phyloP scores from a whole-genome alignment of 2,888 invertebrate species.

The Leucophora obtusa region DNA sequence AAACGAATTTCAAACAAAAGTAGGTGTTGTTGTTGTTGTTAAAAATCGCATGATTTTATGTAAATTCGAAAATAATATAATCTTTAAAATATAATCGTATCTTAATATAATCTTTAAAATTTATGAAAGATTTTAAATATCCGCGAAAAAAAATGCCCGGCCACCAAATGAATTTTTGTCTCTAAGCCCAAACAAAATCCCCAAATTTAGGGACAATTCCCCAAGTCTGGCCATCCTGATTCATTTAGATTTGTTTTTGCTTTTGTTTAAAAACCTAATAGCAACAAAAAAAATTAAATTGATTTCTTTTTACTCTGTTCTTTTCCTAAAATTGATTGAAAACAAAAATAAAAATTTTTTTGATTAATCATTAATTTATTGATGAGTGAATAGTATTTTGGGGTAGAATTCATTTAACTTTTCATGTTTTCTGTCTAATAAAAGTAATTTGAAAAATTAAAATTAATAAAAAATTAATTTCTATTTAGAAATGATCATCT shows the following conservation, averaged over 20 bases:
- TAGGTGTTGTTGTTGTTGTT: no score
- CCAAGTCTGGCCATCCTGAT: no score
- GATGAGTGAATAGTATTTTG: background rate
- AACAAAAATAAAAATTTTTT: slow-evolving; percentile 7
- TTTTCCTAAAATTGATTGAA: background rate
- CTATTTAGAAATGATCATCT: background rate
- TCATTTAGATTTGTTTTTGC: slow-evolving; percentile 8
- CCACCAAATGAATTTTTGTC: no score
- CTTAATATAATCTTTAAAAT: no score
- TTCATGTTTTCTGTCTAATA: background rate
- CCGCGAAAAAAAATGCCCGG: no score
- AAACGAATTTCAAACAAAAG: no score
- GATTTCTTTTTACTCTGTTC: slow-evolving; percentile 23
- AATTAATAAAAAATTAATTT: background rate
- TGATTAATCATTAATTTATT: slow-evolving; percentile 45
- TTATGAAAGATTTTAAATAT: no score
- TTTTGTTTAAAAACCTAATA: slow-evolving; percentile 1
- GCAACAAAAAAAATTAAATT: slow-evolving; percentile 7
- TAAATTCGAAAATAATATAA: no score
- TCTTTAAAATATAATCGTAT: no score
- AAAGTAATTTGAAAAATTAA: background rate
- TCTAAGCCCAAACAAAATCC: no score
- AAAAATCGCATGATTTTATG: no score
- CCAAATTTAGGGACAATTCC: no score
- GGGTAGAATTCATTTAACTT: background rate